phyloP scores from a whole-genome alignment of 2,888 invertebrate genomes.

The Neoscelio sp. region DNA sequence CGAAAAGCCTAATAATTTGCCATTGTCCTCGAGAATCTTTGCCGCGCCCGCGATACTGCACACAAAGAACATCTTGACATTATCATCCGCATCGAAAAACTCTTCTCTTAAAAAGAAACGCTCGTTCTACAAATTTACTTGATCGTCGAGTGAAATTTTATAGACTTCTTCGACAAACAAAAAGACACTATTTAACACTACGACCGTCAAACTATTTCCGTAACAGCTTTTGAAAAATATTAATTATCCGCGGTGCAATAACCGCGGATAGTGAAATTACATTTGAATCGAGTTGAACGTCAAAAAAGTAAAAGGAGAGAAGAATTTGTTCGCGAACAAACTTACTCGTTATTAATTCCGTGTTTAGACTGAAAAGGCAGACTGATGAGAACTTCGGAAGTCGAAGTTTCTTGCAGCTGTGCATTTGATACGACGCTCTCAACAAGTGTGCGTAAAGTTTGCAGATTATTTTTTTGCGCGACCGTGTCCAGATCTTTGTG shows the following conservation, averaged over 20 bases:
- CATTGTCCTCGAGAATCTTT: conserved; percentile 83
- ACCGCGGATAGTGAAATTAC: conserved; percentile 15
- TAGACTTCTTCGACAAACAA: background rate
- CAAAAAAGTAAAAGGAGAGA: background rate
- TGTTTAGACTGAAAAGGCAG: conserved; percentile 84
- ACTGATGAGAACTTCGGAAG: conserved; percentile 82
- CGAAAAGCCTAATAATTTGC: conserved; percentile 82
- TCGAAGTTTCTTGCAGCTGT: conserved; percentile 81
- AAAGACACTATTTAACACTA: too few relatives aligned
- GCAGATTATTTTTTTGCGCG: conserved; percentile 75
- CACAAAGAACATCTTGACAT: conserved; percentile 11
- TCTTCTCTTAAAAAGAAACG: conserved; percentile 11
- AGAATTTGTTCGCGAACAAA: conserved; percentile 65
- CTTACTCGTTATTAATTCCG: conserved; percentile 85
- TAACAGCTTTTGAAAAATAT: conserved; percentile 24
- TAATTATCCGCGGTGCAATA: conserved; percentile 25
- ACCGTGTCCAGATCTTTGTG: conserved; percentile 74
- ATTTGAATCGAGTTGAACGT: conserved; percentile 8
- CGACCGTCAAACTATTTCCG: too few relatives aligned
- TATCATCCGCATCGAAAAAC: too few relatives aligned
- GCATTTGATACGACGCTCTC: conserved; percentile 84
- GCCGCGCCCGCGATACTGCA: conserved; percentile 84
- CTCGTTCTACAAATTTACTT: too few relatives aligned
- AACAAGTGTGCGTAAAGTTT: conserved; percentile 82
- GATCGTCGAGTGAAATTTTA: conserved; percentile 26